Percentiles rank a stretch among this genome's conserved stretches.
Evolutionary conservation across 2,113 vertebrate genomes (phyloP).

Genomic region (Triplophysa tibetana): DNA sequence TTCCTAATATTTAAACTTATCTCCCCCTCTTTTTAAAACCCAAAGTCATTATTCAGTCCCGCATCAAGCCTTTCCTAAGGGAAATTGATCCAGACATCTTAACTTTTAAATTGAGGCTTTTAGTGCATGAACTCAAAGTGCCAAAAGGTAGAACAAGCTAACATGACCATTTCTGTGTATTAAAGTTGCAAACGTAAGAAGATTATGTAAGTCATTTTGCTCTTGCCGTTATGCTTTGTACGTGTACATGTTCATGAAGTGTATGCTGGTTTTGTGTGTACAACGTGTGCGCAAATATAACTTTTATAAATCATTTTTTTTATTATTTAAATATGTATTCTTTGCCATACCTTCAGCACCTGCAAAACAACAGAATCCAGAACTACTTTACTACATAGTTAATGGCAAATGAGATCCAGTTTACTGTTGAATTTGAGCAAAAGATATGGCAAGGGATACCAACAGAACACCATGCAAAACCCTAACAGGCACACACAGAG

Average conservation of each 20-base stretch:
- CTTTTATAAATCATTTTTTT: constrained; percentile 50
- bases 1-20: constrained; percentile 16
- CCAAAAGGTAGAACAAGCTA: not conserved
- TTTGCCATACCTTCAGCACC: constrained; percentile 59
- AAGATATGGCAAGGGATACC: constrained; percentile 67
- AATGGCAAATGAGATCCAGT: not conserved
- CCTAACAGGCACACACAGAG: constrained; percentile 56
- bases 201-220: constrained; percentile 62
- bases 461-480: constrained; percentile 72
- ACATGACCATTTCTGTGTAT: not conserved
- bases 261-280: constrained; percentile 75
- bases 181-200: not conserved
- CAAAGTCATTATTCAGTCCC: constrained; percentile 1
- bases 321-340: constrained; percentile 60
- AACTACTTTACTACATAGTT: not conserved
- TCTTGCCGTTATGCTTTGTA: constrained; percentile 60
- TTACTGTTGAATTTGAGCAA: not conserved
- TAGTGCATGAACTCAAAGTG: constrained; percentile 40
- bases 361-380: not conserved
- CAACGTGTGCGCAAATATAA: constrained; percentile 60
- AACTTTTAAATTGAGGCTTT: not conserved
- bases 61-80: constrained; percentile 5
- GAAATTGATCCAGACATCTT: not conserved
- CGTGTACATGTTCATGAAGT: constrained; percentile 60
- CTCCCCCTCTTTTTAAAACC: not conserved